Percentiles rank a stretch among this genome's conserved stretches.
Conservation (phyloP, 2,797 vertebrate species). For the Rhinophrynus dorsalis region DNA sequence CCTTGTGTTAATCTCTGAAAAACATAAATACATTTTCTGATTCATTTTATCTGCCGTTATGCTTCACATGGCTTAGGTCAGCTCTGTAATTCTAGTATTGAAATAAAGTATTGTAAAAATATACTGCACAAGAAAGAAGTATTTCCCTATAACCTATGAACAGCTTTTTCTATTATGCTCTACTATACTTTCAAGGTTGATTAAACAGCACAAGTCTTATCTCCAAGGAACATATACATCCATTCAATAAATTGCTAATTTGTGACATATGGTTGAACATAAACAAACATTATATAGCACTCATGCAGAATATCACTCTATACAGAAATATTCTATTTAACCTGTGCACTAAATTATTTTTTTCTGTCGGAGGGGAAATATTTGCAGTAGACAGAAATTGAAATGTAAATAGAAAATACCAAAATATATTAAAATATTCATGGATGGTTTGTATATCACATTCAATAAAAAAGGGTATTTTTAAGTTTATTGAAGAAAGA, state of each 20-base stretch:
- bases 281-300: neutral
- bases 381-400: neutral
- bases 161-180: neutral
- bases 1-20: too few species aligned
- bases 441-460: too few species aligned
- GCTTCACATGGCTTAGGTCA: constrained; percentile 7
- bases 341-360: neutral
- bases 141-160: neutral
- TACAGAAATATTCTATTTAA: neutral
- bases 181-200: constrained; percentile 12
- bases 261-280: neutral
- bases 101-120: too few species aligned
- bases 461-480: too few species aligned
- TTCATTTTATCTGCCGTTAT: neutral
- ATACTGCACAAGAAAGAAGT: neutral
- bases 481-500: too few species aligned
- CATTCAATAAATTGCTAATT: constrained; percentile 14
- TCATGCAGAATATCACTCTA: neutral
- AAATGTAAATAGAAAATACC: too few species aligned
- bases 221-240: neutral
- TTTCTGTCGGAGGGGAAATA: neutral
- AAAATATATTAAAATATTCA: too few species aligned
- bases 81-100: neutral
- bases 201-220: constrained; percentile 24
- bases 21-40: too few species aligned